Percentiles rank a stretch among this genome's conserved stretches.
phyloP scores from a whole-genome alignment of 2,113 vertebrate genomes.

The Camelus bactrianus region DNA sequence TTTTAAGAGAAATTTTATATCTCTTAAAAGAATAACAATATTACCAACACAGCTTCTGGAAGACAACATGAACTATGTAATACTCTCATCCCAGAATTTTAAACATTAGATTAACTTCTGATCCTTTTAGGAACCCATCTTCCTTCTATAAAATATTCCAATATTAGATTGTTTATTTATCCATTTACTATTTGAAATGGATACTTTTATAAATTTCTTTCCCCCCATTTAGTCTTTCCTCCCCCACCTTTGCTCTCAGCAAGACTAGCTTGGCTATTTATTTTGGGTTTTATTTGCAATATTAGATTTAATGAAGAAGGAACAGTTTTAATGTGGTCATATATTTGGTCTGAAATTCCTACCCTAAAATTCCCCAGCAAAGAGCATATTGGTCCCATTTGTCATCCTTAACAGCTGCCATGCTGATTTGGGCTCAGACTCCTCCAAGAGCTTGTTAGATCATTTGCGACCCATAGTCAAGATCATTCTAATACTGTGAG shows the following conservation, averaged over 20 bases:
- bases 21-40: neutral
- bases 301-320: slow-evolving; percentile 21
- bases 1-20: slow-evolving; percentile 3
- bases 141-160: neutral
- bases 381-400: slow-evolving; percentile 17
- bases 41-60: neutral
- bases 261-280: neutral
- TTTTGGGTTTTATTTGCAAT: neutral
- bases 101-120: neutral
- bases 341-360: slow-evolving; percentile 29
- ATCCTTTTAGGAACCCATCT: neutral
- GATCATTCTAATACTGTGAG: slow-evolving; percentile 48
- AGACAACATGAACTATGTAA: neutral
- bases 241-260: neutral
- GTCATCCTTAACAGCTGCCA: neutral
- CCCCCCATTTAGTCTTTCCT: neutral
- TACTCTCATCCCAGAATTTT: neutral
- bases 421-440: neutral
- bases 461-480: slow-evolving; percentile 58
- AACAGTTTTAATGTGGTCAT: neutral
- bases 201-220: neutral
- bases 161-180: neutral
- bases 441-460: slow-evolving; percentile 60
- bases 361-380: neutral
- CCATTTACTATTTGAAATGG: neutral